These are phyloP conservation scores for Erynnis tages DNA, from an alignment of 2,888 invertebrate species.

Conservation along the genomic window DNA sequence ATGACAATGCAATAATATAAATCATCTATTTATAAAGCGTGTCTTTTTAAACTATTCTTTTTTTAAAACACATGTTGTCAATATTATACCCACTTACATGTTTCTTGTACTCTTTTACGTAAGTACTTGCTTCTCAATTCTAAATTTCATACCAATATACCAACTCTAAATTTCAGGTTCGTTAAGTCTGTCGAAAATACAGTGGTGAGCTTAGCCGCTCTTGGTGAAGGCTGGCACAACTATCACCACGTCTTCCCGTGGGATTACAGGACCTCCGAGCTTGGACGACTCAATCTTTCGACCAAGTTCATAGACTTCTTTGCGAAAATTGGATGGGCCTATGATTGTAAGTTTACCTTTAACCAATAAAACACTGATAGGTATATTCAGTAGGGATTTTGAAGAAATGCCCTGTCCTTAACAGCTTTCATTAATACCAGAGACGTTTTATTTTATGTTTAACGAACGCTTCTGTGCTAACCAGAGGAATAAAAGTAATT, in stretches of 20 bases:
- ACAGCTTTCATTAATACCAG: too few species aligned
- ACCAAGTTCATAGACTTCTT: conserved; percentile 91
- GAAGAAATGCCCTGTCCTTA: too few species aligned
- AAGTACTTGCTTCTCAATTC: neutral
- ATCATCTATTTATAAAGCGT: too few species aligned
- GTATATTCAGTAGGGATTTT: too few species aligned
- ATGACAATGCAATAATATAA: too few species aligned
- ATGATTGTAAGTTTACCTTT: conserved; percentile 81
- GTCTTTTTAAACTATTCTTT: too few species aligned
- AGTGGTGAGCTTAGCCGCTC: conserved; percentile 86
- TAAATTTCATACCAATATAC: neutral
- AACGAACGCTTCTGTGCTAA: too few species aligned
- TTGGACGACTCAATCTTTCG: conserved; percentile 87
- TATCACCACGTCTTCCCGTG: conserved; percentile 91
- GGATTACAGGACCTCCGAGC: conserved; percentile 86
- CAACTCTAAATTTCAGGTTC: conserved; percentile 69
- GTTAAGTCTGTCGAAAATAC: conserved; percentile 88
- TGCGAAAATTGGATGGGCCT: conserved; percentile 90
- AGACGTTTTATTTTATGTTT: too few species aligned
- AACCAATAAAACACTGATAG: neutral
- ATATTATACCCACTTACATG: too few species aligned
- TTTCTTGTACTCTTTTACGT: neutral
- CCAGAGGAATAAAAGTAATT: too few species aligned
- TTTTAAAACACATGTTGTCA: too few species aligned
- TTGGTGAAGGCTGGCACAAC: conserved; percentile 93